Conservation (phyloP, 2,113 vertebrate genomes). For the Isurus oxyrinchus region DNA sequence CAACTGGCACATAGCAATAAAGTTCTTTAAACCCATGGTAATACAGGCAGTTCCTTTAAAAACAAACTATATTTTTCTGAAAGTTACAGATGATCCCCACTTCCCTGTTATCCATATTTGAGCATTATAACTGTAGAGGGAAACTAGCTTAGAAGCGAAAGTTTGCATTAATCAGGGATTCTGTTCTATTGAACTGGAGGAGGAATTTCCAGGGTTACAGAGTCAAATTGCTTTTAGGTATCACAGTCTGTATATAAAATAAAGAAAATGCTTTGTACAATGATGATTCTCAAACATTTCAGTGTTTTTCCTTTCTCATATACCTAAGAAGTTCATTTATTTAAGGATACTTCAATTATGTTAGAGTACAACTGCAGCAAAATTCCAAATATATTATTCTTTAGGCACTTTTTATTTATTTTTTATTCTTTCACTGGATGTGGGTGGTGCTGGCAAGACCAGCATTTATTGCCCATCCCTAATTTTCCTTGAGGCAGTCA, state of each 20-base stretch:
- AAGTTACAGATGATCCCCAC: background rate
- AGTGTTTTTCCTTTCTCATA: background rate
- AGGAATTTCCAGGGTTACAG: background rate
- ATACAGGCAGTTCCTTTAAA: background rate
- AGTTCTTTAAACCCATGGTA: background rate
- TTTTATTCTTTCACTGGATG: background rate
- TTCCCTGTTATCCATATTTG: background rate
- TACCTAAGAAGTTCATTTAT: background rate
- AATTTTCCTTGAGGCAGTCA: no score
- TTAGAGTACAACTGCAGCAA: background rate
- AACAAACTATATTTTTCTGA: background rate
- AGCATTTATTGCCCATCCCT: no score
- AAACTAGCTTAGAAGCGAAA: background rate
- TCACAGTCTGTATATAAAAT: background rate
- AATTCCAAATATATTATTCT: background rate
- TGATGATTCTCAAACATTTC: background rate
- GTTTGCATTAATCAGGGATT: background rate
- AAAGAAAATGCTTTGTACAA: background rate
- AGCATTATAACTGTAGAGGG: background rate
- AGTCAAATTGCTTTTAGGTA: background rate
- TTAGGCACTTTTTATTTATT: background rate
- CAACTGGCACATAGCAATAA: background rate
- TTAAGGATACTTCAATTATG: background rate
- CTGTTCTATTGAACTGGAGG: background rate
- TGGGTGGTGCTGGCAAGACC: no score